Percentiles rank a stretch among this genome's conserved stretches.
Evolutionary conservation across 2,797 vertebrate species (phyloP).

Genomic region (Aldrovandia affinis): DNA sequence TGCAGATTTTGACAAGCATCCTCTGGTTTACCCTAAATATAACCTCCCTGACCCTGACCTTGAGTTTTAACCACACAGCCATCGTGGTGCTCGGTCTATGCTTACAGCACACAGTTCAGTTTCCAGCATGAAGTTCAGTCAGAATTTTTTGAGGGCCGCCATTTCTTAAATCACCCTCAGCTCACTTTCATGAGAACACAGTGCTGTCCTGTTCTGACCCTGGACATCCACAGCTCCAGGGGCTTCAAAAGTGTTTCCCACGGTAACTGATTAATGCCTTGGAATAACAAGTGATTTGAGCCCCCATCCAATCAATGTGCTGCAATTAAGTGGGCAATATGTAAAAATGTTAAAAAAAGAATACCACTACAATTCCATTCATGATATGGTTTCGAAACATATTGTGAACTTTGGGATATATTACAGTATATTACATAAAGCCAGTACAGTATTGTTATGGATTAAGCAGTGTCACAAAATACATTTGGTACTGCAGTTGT

Average conservation of each 20-base stretch:
- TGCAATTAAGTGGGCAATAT: not conserved
- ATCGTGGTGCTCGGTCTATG: not conserved
- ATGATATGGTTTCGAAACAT: no score
- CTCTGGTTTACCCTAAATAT: slow-evolving; percentile 21
- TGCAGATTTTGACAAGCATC: slow-evolving; percentile 21
- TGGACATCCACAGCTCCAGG: not conserved
- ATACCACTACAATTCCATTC: no score
- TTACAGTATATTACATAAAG: no score
- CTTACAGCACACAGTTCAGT: not conserved
- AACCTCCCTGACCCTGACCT: slow-evolving; percentile 25
- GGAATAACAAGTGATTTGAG: not conserved
- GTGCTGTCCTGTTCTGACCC: not conserved
- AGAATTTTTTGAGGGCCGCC: not conserved
- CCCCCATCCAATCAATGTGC: not conserved
- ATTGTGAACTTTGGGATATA: no score
- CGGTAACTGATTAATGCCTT: not conserved
- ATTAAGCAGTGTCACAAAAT: no score
- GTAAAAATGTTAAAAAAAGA: no score
- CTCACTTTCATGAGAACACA: not conserved
- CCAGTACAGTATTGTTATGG: no score
- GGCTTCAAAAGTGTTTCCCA: not conserved
- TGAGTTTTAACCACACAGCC: slow-evolving; percentile 7
- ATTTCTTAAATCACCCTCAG: not conserved
- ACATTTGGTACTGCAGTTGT: no score
- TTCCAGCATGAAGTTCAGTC: not conserved